A percentile compares a stretch with the other conserved stretches of the same genome.
phyloP scores from a whole-genome alignment of 35 echinoderm and acorn worm species.

The Patiria miniata region DNA sequence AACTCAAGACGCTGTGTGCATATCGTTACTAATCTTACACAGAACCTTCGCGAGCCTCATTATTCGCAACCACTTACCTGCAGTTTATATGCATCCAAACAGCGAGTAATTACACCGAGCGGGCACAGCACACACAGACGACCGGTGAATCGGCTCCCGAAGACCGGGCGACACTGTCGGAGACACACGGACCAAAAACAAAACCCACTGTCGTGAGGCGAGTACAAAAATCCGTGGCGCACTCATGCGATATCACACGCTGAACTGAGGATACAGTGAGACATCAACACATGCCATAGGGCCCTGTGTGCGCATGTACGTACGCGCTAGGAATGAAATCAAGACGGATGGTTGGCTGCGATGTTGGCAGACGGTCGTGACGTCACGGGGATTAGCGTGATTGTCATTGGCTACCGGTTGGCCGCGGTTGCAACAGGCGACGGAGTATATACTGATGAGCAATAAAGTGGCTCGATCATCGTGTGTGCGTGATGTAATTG shows the following conservation, averaged over 20 bases:
- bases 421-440: conserved; percentile 14
- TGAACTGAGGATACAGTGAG: neutral
- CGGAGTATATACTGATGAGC: neutral
- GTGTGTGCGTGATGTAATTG: no score
- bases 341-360: neutral
- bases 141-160: no score
- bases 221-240: neutral
- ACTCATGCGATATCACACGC: neutral
- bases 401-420: neutral
- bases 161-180: no score
- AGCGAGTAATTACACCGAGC: neutral
- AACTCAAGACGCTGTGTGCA: no score
- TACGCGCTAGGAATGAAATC: no score
- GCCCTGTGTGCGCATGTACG: no score
- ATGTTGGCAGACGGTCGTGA: neutral
- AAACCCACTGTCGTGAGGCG: no score
- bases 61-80: neutral
- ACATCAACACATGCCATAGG: neutral
- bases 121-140: neutral
- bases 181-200: no score
- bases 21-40: no score
- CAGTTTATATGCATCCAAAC: neutral
- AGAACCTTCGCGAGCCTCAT: no score
- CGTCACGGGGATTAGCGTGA: conserved; percentile 16
- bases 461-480: neutral